phyloP scores from a whole-genome alignment of 2,888 invertebrate species.

The Clanis bilineata region DNA sequence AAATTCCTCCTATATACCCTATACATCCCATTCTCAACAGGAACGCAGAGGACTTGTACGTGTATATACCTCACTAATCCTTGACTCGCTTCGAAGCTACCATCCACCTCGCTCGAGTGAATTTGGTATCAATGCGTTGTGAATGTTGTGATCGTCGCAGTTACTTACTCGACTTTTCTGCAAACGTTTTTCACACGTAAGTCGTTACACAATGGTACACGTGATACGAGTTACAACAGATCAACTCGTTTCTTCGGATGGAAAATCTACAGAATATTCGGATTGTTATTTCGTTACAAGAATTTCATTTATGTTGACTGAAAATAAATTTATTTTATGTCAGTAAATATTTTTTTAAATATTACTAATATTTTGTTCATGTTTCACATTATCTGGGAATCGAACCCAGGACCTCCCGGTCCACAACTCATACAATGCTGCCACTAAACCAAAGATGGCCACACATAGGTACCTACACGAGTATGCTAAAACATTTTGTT shows the following conservation, averaged over 20 bases:
- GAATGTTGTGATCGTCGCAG: constrained; percentile 26
- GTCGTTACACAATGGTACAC: constrained; percentile 56
- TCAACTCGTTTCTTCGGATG: constrained; percentile 24
- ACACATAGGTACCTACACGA: no score
- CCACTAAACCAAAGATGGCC: no score
- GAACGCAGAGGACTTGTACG: constrained; percentile 23
- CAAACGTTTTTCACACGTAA: constrained; percentile 56
- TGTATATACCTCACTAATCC: constrained; percentile 50
- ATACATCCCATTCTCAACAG: constrained; percentile 13
- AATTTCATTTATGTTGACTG: no score
- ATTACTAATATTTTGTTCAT: no score
- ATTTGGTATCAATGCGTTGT: constrained; percentile 29
- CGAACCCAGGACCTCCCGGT: no score
- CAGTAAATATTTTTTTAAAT: no score
- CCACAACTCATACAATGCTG: no score
- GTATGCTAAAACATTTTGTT: no score
- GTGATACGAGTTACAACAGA: constrained; percentile 44
- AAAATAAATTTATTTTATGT: no score
- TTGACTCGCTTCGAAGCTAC: constrained; percentile 30
- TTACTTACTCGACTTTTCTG: constrained; percentile 40
- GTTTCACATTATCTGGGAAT: no score
- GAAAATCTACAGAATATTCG: constrained; percentile 27
- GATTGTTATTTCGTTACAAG: no score
- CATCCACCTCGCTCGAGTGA: constrained; percentile 39
- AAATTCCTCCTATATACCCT: not conserved